Evolutionary conservation across 2,797 vertebrate species (phyloP).

Genomic region (Phrynocephalus vlangalii): DNA sequence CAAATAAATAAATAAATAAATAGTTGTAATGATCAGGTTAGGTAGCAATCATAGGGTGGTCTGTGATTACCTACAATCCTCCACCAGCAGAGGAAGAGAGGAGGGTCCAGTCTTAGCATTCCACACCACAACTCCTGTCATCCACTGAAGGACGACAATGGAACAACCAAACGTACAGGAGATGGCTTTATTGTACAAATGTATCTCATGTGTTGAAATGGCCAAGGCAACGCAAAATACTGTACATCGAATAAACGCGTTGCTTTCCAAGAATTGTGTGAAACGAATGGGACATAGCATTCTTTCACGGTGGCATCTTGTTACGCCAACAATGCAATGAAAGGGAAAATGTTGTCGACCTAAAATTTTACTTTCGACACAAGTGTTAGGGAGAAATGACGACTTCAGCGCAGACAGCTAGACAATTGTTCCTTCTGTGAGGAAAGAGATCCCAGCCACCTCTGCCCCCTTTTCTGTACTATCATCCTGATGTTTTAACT

Average conservation of each 20-base stretch:
- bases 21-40: neutral
- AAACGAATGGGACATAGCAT: rapidly evolving
- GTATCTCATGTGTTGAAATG: too few species aligned
- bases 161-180: neutral
- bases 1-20: too few species aligned
- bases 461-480: neutral
- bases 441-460: neutral
- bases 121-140: neutral
- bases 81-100: neutral
- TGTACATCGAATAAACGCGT: neutral
- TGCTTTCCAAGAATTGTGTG: neutral
- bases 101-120: neutral
- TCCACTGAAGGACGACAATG: too few species aligned
- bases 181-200: neutral
- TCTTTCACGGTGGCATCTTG: too few species aligned
- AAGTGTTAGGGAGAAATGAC: neutral
- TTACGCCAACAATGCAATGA: neutral
- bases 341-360: neutral
- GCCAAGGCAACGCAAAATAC: neutral
- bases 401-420: neutral
- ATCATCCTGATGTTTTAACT: neutral
- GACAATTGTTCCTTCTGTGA: neutral
- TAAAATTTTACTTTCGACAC: neutral
- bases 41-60: neutral
- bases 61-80: neutral